phyloP scores from a whole-genome alignment of 2,113 vertebrate species.

The Vanacampus margaritifer region DNA sequence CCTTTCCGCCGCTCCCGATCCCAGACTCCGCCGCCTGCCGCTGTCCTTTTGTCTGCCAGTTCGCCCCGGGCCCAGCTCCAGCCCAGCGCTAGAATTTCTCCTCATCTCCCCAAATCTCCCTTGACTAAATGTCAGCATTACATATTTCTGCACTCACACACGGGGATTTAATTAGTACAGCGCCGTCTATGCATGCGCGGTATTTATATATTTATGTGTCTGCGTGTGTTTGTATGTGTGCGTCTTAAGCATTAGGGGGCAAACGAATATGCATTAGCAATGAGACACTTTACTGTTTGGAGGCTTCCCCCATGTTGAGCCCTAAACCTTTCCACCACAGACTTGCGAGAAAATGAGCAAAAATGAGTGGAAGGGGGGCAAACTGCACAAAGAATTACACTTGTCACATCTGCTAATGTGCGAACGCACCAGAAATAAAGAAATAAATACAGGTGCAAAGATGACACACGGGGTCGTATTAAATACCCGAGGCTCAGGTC shows the following conservation, averaged over 20 bases:
- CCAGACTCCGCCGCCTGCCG: conserved; percentile 66
- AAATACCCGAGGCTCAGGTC: conserved; percentile 35
- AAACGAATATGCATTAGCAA: conserved; percentile 21
- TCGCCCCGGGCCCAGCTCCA: conserved; percentile 73
- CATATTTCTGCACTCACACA: conserved; percentile 85
- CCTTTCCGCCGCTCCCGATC: conserved; percentile 81
- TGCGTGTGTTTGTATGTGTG: conserved; percentile 29
- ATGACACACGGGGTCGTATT: conserved; percentile 29
- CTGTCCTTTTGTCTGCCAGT: conserved; percentile 91
- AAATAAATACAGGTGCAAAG: conserved; percentile 7
- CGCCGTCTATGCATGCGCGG: conserved; percentile 18
- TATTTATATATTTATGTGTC: conserved; percentile 1
- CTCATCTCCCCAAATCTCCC: conserved; percentile 91
- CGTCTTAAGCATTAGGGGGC: conserved; percentile 23
- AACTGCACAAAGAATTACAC: conserved; percentile 57
- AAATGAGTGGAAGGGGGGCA: conserved; percentile 28
- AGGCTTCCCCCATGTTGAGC: conserved; percentile 17
- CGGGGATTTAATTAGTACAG: conserved; percentile 90
- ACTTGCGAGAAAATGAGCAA: conserved; percentile 19
- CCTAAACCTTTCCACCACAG: conserved; percentile 26
- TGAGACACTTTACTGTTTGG: conserved; percentile 13
- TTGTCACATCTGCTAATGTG: conserved; percentile 63
- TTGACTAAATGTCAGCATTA: conserved; percentile 97
- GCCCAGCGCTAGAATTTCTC: conserved; percentile 87
- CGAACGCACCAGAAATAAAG: conserved; percentile 26